Evolutionary conservation across 2,888 invertebrate genomes (phyloP).

Genomic region (Ectropis crepuscularia): DNA sequence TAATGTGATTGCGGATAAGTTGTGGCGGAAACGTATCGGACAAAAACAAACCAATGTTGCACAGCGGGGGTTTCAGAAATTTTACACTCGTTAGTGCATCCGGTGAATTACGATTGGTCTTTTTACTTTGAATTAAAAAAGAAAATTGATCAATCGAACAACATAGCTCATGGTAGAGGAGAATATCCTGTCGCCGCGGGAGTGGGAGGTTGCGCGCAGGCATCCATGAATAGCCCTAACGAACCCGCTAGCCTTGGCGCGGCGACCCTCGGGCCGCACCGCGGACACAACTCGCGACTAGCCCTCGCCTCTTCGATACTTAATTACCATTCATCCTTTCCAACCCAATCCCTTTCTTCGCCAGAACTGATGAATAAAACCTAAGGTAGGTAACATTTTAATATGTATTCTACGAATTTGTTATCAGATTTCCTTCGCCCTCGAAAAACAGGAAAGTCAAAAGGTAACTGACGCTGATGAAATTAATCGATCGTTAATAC

Average conservation of each 20-base stretch:
- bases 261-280: slow-evolving; percentile 60
- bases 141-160: slow-evolving; percentile 73
- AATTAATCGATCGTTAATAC: slow-evolving; percentile 28
- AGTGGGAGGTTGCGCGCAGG: slow-evolving; percentile 67
- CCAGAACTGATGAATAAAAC: slow-evolving; percentile 33
- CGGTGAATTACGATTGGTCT: slow-evolving; percentile 79
- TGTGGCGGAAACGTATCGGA: slow-evolving; percentile 69
- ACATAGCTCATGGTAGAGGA: slow-evolving; percentile 72
- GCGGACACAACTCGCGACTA: slow-evolving; percentile 37
- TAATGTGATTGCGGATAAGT: slow-evolving; percentile 57
- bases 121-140: slow-evolving; percentile 76
- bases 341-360: slow-evolving; percentile 18
- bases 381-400: slow-evolving; percentile 30
- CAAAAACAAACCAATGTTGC: slow-evolving; percentile 73
- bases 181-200: slow-evolving; percentile 74
- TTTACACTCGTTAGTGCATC: slow-evolving; percentile 82
- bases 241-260: slow-evolving; percentile 81
- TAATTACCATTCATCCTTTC: slow-evolving; percentile 35
- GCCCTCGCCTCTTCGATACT: slow-evolving; percentile 33
- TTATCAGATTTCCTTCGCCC: slow-evolving; percentile 21
- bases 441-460: slow-evolving; percentile 30
- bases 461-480: slow-evolving; percentile 22
- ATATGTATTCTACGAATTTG: slow-evolving; percentile 25
- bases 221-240: slow-evolving; percentile 83
- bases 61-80: slow-evolving; percentile 68